These are phyloP conservation scores for Cydia pomonella DNA, from an alignment of 1,140 invertebrate species.

Conservation along the genomic window DNA sequence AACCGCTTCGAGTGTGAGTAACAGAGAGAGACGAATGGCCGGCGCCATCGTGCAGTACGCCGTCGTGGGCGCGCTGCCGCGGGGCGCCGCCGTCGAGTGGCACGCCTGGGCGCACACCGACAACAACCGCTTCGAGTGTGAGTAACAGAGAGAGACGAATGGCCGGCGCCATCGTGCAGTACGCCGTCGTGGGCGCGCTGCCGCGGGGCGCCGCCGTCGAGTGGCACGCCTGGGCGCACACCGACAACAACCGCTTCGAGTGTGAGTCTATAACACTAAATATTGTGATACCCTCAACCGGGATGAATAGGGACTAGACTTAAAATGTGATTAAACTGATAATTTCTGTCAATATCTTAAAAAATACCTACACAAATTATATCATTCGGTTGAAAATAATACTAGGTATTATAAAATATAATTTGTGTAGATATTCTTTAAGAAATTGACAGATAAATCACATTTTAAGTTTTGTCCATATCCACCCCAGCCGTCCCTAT, in stretches of 20 bases:
- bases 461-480: no score
- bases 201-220: constrained; percentile 92
- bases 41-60: constrained; percentile 94
- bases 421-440: no score
- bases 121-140: constrained; percentile 86
- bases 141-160: constrained; percentile 82
- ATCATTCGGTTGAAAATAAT: no score
- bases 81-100: constrained; percentile 93
- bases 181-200: constrained; percentile 89
- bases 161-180: constrained; percentile 93
- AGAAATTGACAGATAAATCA: no score
- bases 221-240: constrained; percentile 95
- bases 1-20: constrained; percentile 82
- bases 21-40: constrained; percentile 87
- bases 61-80: constrained; percentile 89
- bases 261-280: no score
- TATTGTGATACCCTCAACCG: no score
- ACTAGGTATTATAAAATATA: no score
- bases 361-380: no score
- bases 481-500: no score
- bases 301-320: no score
- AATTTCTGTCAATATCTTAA: no score
- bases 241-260: constrained; percentile 89
- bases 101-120: constrained; percentile 93
- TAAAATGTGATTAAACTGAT: no score